A percentile compares a stretch with the other conserved stretches of the same genome.
These are phyloP conservation scores for Lamellibrachia satsuma DNA, from an alignment of 2,888 invertebrate genomes.

Conservation along the genomic window DNA sequence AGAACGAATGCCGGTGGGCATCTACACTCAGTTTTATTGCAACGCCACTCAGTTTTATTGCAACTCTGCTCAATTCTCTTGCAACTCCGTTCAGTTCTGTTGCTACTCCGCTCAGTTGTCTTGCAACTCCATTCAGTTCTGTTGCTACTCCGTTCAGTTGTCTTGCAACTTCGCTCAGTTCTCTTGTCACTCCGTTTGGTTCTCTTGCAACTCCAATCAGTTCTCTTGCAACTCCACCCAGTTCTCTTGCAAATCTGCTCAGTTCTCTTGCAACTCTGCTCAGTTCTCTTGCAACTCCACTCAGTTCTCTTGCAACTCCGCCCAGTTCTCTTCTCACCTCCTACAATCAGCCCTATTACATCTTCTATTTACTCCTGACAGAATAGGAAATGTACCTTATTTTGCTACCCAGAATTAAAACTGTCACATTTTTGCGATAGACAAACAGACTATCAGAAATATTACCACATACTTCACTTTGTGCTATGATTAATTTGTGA, in stretches of 20 bases:
- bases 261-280: neutral
- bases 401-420: no score
- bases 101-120: no score
- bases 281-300: neutral
- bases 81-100: no score
- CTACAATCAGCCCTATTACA: neutral
- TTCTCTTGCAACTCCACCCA: neutral
- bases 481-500: no score
- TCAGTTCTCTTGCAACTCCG: neutral
- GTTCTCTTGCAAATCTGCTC: neutral
- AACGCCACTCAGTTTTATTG: no score
- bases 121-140: neutral
- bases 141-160: neutral
- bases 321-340: neutral
- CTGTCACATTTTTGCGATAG: no score
- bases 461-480: no score
- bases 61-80: no score
- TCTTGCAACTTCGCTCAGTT: neutral
- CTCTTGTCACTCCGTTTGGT: neutral
- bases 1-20: conserved; percentile 93
- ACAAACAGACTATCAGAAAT: no score
- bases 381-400: no score
- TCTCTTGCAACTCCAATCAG: neutral
- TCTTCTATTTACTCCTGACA: neutral
- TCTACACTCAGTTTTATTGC: neutral